These are phyloP conservation scores for Morpho helenor DNA, from an alignment of 2,888 invertebrate species.

Conservation along the genomic window DNA sequence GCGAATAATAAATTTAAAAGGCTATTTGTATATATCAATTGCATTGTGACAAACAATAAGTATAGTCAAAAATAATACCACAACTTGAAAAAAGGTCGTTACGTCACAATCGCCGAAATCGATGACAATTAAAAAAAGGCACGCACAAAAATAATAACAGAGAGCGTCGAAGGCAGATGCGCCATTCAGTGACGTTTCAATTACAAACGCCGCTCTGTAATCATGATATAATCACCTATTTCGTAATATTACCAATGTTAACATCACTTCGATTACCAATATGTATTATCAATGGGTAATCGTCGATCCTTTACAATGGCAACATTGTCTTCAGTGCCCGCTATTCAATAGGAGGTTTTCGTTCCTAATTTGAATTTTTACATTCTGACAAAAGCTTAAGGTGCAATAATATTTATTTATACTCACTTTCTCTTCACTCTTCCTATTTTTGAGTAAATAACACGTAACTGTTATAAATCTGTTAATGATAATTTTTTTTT, in stretches of 20 bases:
- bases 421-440: too few relatives aligned
- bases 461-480: too few relatives aligned
- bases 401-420: too few relatives aligned
- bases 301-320: slow-evolving; percentile 25
- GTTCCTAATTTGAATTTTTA: slow-evolving; percentile 13
- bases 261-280: slow-evolving; percentile 37
- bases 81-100: slow-evolving; percentile 2
- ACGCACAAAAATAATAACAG: slow-evolving; percentile 49
- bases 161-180: slow-evolving; percentile 37
- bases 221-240: slow-evolving; percentile 68
- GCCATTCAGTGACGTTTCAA: slow-evolving; percentile 48
- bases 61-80: not conserved
- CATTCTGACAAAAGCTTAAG: not conserved
- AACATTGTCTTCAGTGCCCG: slow-evolving; percentile 20
- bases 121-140: slow-evolving; percentile 37
- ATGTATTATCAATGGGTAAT: slow-evolving; percentile 29
- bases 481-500: too few relatives aligned
- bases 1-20: too few relatives aligned
- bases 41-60: too few relatives aligned
- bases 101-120: slow-evolving; percentile 29
- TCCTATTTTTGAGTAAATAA: too few relatives aligned
- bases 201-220: slow-evolving; percentile 62
- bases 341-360: slow-evolving; percentile 13
- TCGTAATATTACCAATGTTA: slow-evolving; percentile 42
- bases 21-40: too few relatives aligned